A percentile compares a stretch with the other conserved stretches of the same genome.
Conservation (phyloP, 2,113 vertebrate species). For the Prinia subflava region DNA sequence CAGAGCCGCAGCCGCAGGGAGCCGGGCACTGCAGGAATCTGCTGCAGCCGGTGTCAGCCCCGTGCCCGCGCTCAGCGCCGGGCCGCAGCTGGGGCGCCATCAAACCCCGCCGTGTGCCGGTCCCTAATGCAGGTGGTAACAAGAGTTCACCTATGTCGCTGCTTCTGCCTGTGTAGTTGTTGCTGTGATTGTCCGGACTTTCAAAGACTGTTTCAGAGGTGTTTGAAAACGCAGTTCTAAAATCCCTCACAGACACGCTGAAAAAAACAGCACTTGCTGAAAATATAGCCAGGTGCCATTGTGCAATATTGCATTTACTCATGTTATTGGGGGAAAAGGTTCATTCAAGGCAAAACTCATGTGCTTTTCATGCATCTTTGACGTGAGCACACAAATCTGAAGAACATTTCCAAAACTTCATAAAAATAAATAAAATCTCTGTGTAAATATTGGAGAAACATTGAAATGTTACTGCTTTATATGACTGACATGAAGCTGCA, state of each 20-base stretch:
- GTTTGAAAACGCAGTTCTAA: not conserved
- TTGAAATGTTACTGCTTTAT: not conserved
- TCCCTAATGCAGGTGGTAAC: accelerated
- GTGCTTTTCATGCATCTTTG: not conserved
- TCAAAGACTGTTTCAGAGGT: not conserved
- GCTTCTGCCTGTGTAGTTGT: not conserved
- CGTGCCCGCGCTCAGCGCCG: not conserved
- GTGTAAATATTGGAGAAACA: not conserved
- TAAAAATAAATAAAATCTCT: not conserved
- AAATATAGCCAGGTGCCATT: not conserved
- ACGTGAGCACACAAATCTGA: not conserved
- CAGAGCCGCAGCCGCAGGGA: not conserved
- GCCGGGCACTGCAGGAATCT: not conserved
- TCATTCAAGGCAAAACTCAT: accelerated
- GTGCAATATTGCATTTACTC: not conserved
- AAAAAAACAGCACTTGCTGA: not conserved
- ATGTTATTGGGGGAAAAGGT: not conserved
- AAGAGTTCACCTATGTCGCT: accelerated
- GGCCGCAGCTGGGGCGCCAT: not conserved
- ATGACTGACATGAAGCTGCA: not conserved
- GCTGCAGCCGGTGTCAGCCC: not conserved
- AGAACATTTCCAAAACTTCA: not conserved
- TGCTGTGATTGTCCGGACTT: accelerated
- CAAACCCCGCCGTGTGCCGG: accelerated
- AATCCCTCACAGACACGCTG: accelerated